phyloP scores from a whole-genome alignment of 2,888 invertebrate species.

The Octodonta nipae region DNA sequence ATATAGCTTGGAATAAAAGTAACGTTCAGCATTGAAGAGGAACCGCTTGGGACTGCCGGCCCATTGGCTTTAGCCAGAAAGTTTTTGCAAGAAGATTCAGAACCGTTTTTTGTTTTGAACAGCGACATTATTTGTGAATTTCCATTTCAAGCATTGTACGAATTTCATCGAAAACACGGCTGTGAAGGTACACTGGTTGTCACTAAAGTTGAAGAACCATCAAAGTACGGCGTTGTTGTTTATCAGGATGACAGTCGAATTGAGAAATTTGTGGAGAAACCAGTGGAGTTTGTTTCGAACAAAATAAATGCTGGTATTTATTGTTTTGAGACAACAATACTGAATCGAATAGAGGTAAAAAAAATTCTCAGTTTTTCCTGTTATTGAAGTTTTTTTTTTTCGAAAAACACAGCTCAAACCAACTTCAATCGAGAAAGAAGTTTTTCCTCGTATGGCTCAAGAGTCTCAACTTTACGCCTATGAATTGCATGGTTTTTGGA shows the following conservation, averaged over 20 bases:
- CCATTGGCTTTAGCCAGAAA: constrained; percentile 82
- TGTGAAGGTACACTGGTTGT: constrained; percentile 97
- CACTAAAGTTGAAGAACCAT: constrained; percentile 96
- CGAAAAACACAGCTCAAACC: constrained; percentile 76
- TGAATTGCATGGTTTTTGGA: constrained; percentile 96
- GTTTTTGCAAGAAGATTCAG: constrained; percentile 54
- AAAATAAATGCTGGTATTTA: constrained; percentile 99
- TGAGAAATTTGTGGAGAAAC: constrained; percentile 92
- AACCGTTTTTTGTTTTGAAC: constrained; percentile 96
- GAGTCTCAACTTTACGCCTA: constrained; percentile 81
- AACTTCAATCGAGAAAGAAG: constrained; percentile 97
- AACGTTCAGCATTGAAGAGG: constrained; percentile 87
- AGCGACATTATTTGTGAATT: constrained; percentile 99
- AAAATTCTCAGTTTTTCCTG: no score
- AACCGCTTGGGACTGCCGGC: constrained; percentile 95
- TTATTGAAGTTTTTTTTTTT: no score
- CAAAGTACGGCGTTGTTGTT: constrained; percentile 98
- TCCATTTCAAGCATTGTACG: constrained; percentile 86
- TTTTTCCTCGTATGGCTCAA: constrained; percentile 87
- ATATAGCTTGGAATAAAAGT: constrained; percentile 79
- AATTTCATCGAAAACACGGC: constrained; percentile 85
- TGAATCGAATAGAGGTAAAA: constrained; percentile 88
- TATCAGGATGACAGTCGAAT: constrained; percentile 79
- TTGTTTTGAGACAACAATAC: constrained; percentile 82
- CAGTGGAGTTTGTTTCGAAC: constrained; percentile 97